Percentiles rank a stretch among this genome's conserved stretches.
Evolutionary conservation across 2,113 vertebrate genomes (phyloP).

Genomic region (Fregata magnificens): DNA sequence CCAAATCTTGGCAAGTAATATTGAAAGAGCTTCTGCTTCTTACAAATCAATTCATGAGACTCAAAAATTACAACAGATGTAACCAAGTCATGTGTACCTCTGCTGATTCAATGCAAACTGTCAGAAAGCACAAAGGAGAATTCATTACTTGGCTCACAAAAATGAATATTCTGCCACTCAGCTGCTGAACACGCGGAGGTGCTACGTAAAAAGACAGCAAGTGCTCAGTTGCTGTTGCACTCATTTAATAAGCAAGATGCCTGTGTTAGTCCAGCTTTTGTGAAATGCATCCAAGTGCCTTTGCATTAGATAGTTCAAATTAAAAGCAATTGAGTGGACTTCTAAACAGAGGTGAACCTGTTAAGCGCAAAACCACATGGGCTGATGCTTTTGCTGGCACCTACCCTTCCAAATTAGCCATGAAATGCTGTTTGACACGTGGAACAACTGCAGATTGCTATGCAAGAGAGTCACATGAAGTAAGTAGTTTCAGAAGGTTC

Average conservation of each 20-base stretch:
- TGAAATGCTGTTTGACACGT: slow-evolving; percentile 22
- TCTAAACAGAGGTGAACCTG: background rate
- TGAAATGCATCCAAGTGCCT: background rate
- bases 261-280: background rate
- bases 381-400: background rate
- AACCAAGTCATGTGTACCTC: slow-evolving; percentile 25
- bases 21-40: slow-evolving; percentile 1
- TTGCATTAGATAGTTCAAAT: background rate
- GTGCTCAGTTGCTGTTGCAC: background rate
- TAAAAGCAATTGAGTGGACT: background rate
- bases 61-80: background rate
- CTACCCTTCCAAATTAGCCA: slow-evolving; percentile 11
- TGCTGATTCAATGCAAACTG: background rate
- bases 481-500: background rate
- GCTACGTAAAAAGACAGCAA: background rate
- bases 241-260: background rate
- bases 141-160: slow-evolving; percentile 20
- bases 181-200: background rate
- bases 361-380: background rate
- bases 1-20: background rate
- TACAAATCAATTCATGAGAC: slow-evolving; percentile 10
- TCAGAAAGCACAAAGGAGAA: slow-evolving; percentile 4
- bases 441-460: background rate
- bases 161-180: background rate
- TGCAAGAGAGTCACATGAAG: background rate